Percentiles rank a stretch among this genome's conserved stretches.
phyloP scores from a whole-genome alignment of 2,797 vertebrate species.

The Aratinga solstitialis region DNA sequence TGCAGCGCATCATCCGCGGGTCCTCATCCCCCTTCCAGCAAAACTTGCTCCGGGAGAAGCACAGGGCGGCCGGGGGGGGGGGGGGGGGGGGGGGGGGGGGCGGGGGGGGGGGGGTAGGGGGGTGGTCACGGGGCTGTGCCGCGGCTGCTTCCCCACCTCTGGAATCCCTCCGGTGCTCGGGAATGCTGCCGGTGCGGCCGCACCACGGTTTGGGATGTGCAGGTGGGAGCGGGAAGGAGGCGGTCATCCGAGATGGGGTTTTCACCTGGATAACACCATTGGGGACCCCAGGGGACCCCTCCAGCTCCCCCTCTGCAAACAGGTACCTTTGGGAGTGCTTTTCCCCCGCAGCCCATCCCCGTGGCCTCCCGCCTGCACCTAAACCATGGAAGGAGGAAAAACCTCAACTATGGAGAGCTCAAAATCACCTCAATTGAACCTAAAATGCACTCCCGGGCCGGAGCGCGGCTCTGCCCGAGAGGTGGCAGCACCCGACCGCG shows the following conservation, averaged over 20 bases:
- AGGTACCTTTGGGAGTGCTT: not conserved
- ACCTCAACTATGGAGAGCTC: not conserved
- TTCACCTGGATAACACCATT: fast-evolving
- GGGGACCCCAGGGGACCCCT: not conserved
- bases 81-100: too few relatives aligned
- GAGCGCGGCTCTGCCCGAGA: not conserved
- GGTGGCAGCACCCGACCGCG: not conserved
- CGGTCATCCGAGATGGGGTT: fast-evolving
- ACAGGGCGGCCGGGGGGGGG: too few relatives aligned
- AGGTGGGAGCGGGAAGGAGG: not conserved
- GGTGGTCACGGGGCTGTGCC: not conserved
- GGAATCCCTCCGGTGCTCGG: not conserved
- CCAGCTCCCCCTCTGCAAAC: fast-evolving
- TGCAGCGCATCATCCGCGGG: not conserved
- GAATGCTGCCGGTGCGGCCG: not conserved
- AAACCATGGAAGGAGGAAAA: not conserved
- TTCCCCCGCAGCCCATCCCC: not conserved
- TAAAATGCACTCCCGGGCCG: not conserved
- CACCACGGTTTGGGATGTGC: not conserved
- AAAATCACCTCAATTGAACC: not conserved
- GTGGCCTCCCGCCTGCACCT: not conserved
- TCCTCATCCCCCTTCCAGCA: not conserved
- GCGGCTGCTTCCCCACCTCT: not conserved
- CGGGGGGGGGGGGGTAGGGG: not conserved
- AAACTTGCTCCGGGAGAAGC: too few relatives aligned